Base-by-base conservation (phyloP, 1,140 invertebrate species). In the Subanguina moxae region DNA sequence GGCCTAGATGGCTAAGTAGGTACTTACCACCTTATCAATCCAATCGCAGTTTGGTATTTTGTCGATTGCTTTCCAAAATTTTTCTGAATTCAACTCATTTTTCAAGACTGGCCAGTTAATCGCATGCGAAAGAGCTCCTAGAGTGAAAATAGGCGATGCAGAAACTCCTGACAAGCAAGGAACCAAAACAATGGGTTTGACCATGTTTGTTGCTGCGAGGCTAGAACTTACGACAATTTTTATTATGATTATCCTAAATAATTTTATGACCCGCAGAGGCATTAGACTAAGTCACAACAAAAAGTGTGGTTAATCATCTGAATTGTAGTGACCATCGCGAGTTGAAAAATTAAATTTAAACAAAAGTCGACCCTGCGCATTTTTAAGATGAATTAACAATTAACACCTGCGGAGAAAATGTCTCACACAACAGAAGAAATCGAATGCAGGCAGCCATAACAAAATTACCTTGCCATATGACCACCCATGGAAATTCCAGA, bases 401-500 rank as follows among this genome's bases (percentile, higher is more conserved):
- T n/a, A n/a, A n/a, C n/a, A n/a, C n/a, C n/a, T n/a, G n/a, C n/a
- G n/a, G n/a, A n/a, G n/a, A n/a, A n/a, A n/a, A n/a, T n/a, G n/a
- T n/a, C n/a, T 63, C 46, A 1, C 46, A 45, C 17, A 27, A 25
- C n/a, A n/a, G 9, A 61, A 13, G 9, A 1, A 1, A n/a, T 38
- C 21, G 27, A 27, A 61, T n/a, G n/a, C n/a, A n/a, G n/a, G n/a
- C n/a, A n/a, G n/a, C n/a, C n/a, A n/a, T n/a, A n/a, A n/a, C n/a
- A 65, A 64, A 0, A 46, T 38, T 17, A 85, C 25, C 92, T 93
- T 73, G 94, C 94, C 93, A 97, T 97, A 91, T 97, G 93, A 57
- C 94, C 95, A 66, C 95, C 95, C 94, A 99, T 96, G n/a, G 94
- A 97, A 58, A 97, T 87, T n/a, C 94, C 94, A 9, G 72, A 52